These are phyloP conservation scores for Suillia variegata DNA, from an alignment of 2,888 invertebrate genomes.

Conservation along the genomic window DNA sequence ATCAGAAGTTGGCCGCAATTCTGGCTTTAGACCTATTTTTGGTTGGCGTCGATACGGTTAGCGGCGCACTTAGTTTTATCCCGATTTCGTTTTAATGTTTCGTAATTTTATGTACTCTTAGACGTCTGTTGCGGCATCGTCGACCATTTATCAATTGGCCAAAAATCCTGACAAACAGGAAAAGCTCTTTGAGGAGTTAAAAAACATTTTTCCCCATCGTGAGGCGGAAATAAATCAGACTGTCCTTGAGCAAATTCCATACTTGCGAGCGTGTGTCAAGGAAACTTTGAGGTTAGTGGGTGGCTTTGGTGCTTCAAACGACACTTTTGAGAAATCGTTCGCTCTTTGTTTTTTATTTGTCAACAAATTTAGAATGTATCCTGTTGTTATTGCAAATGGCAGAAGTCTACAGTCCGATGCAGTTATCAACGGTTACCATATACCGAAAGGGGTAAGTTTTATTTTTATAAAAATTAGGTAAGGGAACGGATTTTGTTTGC, in stretches of 20 bases:
- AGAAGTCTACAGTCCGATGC: constrained; percentile 77
- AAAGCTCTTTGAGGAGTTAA: constrained; percentile 69
- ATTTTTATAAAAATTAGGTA: too few species aligned
- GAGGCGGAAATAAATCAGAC: constrained; percentile 66
- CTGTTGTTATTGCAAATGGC: constrained; percentile 81
- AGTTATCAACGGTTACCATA: constrained; percentile 75
- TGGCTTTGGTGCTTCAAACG: neutral
- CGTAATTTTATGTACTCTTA: constrained; percentile 37
- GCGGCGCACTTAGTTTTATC: constrained; percentile 27
- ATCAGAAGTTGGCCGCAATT: constrained; percentile 70
- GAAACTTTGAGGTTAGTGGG: constrained; percentile 72
- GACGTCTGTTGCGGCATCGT: constrained; percentile 77
- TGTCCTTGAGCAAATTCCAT: constrained; percentile 70
- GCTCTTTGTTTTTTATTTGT: neutral
- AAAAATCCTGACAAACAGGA: constrained; percentile 73
- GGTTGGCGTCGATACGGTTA: constrained; percentile 80
- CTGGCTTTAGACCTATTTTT: constrained; percentile 77
- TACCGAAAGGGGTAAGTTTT: constrained; percentile 84
- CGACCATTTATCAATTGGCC: constrained; percentile 76
- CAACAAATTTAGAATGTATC: constrained; percentile 82
- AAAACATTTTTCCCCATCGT: constrained; percentile 64
- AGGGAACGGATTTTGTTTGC: neutral
- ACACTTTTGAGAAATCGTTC: neutral
- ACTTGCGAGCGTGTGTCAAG: constrained; percentile 77
- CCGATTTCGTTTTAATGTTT: too few species aligned